Percentiles rank a stretch among this genome's conserved stretches.
Evolutionary conservation across 2,888 invertebrate species (phyloP).

Genomic region (Fabriciana adippe): DNA sequence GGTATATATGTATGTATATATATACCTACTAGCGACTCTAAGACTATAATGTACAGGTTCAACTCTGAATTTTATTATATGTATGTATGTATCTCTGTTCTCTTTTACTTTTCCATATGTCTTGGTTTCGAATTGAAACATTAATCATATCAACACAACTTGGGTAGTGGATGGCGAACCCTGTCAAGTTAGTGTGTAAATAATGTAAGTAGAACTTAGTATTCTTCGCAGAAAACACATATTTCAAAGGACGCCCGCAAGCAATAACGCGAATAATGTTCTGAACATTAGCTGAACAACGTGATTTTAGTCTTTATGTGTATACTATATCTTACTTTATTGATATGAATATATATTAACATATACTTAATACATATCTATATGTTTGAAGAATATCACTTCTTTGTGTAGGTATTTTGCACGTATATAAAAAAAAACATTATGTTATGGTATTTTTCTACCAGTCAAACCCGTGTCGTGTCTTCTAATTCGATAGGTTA

Average conservation of each 20-base stretch:
- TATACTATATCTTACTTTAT: not conserved
- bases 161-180: not conserved
- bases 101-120: too few species aligned
- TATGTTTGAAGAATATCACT: too few species aligned
- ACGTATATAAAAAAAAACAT: too few species aligned
- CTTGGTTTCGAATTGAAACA: conserved; percentile 1
- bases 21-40: too few species aligned
- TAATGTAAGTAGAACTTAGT: conserved; percentile 19
- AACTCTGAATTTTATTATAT: too few species aligned
- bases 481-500: too few species aligned
- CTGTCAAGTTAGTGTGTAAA: conserved; percentile 9
- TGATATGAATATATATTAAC: not conserved
- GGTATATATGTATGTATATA: too few species aligned
- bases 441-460: too few species aligned
- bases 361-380: not conserved
- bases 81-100: too few species aligned
- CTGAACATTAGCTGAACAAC: conserved; percentile 17
- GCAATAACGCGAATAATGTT: conserved; percentile 17
- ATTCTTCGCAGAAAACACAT: conserved; percentile 5
- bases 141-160: not conserved
- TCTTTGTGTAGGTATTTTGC: too few species aligned
- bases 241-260: conserved; percentile 21
- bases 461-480: too few species aligned
- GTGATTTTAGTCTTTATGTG: conserved; percentile 17
- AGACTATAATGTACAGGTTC: too few species aligned